Evolutionary conservation across 2,113 vertebrate genomes (phyloP).

Genomic region (Tetraodon nigroviridis): DNA sequence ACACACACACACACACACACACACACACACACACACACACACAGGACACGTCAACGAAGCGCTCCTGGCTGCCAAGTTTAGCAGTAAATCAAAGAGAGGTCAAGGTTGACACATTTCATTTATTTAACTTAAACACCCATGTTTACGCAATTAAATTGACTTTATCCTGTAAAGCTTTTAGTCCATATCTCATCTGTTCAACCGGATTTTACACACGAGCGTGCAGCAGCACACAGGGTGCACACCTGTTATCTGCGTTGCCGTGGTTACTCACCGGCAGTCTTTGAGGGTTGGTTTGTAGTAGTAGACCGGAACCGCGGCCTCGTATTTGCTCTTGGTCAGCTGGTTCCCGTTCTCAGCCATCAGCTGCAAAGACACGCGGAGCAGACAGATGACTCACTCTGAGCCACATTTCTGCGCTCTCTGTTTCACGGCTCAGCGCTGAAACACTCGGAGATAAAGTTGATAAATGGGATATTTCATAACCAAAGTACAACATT

Average conservation of each 20-base stretch:
- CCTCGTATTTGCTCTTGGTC: constrained; percentile 80
- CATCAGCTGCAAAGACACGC: constrained; percentile 75
- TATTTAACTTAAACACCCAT: too few species aligned
- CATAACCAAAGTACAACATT: background rate
- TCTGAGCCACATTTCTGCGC: background rate
- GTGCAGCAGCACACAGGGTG: too few species aligned
- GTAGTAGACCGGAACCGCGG: constrained; percentile 83
- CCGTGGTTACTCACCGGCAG: constrained; percentile 76
- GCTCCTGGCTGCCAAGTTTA: too few species aligned
- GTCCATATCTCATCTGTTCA: too few species aligned
- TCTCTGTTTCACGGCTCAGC: too few species aligned
- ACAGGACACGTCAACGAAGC: constrained; percentile 1
- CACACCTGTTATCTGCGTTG: background rate
- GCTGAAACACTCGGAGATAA: background rate
- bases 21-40: constrained; percentile 12
- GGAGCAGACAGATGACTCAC: background rate
- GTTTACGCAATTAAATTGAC: too few species aligned
- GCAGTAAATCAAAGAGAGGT: too few species aligned
- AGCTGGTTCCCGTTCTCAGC: constrained; percentile 76
- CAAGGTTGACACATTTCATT: too few species aligned
- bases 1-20: background rate
- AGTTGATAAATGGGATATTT: background rate
- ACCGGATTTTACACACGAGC: too few species aligned
- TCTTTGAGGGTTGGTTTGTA: constrained; percentile 82
- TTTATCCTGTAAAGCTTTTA: too few species aligned